A percentile compares a stretch with the other conserved stretches of the same genome.
phyloP scores from a whole-genome alignment of 2,797 vertebrate species.

The Cyprinella venusta region DNA sequence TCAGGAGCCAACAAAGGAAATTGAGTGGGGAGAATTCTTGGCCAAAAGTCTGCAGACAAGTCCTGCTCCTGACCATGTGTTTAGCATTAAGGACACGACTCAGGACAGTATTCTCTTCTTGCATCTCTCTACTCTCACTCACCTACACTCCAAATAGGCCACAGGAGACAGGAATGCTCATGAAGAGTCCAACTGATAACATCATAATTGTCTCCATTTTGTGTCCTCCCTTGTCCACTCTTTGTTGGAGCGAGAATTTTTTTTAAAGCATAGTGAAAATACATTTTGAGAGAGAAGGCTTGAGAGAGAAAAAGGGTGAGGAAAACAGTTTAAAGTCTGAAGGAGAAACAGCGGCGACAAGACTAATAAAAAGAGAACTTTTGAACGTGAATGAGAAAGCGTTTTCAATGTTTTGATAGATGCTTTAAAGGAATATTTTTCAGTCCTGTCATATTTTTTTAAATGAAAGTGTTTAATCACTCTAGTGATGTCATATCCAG shows the following conservation, averaged over 20 bases:
- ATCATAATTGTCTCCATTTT: slow-evolving; percentile 46
- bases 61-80: slow-evolving; percentile 61
- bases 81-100: slow-evolving; percentile 57
- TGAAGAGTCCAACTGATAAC: slow-evolving; percentile 31
- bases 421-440: slow-evolving; percentile 37
- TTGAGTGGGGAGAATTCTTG: slow-evolving; percentile 61
- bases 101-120: slow-evolving; percentile 33
- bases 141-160: slow-evolving; percentile 36
- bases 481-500: slow-evolving; percentile 47
- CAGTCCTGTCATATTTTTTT: slow-evolving; percentile 29
- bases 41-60: slow-evolving; percentile 59
- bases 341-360: slow-evolving; percentile 3
- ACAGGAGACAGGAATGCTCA: slow-evolving; percentile 41
- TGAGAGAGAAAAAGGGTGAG: slow-evolving; percentile 31
- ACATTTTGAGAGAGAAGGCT: slow-evolving; percentile 16
- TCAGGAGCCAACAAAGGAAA: slow-evolving; percentile 63
- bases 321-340: slow-evolving; percentile 34
- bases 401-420: slow-evolving; percentile 36
- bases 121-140: slow-evolving; percentile 46
- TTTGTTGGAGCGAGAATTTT: background rate
- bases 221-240: slow-evolving; percentile 33
- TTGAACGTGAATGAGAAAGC: slow-evolving; percentile 27
- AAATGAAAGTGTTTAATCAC: slow-evolving; percentile 46
- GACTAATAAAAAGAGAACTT: slow-evolving; percentile 23
- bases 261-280: slow-evolving; percentile 27